Base-by-base conservation (phyloP, 2,113 vertebrate genomes). In the Sprattus sprattus region DNA sequence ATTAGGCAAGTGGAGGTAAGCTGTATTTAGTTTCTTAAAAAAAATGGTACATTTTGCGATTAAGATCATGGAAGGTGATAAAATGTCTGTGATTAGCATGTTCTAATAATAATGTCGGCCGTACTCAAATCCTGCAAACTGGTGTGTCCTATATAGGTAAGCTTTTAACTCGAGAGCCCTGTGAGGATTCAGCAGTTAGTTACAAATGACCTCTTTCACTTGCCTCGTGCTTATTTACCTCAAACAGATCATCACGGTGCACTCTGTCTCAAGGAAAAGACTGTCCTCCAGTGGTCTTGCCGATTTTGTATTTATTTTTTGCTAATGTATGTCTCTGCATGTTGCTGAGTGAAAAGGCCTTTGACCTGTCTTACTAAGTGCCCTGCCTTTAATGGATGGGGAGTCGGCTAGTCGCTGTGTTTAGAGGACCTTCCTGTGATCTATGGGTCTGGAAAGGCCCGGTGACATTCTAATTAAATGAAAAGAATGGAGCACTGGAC, bases 381-480 rank as follows among this genome's bases (percentile, higher is more conserved):
- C 11, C 44, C 45, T 39, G 39, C n/a, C 32, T 78, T 16, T 78
- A 28, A 78, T 78, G 71, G 32, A 15, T 5, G 28, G 11, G 71
- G 28, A 28, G 71, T 78, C 25, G 39, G 71, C 71, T 78, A 11
- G 71, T 78, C 71, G 25, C 25, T 32, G 71, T 39, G 32, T 78
- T 78, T 15, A 39, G 32, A 78, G 71, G 71, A 39, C 2, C 71
- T 78, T 28, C 71, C 32, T 15, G 82, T 82, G 84, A 87, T 89
- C 83, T 82, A 88, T 84, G 86, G 22, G 15, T 16, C n/a, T 46
- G 57, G 13, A n/a, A 84, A 85, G 50, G 64, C 50, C 80, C 60
- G 45, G 78, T 85, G 86, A 89, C 86, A 84, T 78, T 88, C 82
- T 86, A 88, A 89, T 89, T 86, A 89, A 90, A 83, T 82, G 81